A percentile compares a stretch with the other conserved stretches of the same genome.
phyloP scores from a whole-genome alignment of 1,140 invertebrate genomes.

The Nautilus pompilius region DNA sequence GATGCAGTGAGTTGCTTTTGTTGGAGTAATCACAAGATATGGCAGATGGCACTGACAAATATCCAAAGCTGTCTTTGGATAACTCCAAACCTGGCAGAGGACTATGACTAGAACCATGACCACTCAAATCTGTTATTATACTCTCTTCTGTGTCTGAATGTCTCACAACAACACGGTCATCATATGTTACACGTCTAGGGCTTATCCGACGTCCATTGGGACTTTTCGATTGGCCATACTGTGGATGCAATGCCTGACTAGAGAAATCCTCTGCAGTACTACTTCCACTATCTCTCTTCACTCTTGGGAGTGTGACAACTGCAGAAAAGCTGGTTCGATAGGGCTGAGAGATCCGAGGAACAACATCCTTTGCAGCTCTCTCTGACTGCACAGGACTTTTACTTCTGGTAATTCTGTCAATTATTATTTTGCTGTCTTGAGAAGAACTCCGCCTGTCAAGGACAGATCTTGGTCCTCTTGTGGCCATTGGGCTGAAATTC shows the following conservation, averaged over 20 bases:
- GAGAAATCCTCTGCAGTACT: slow-evolving; percentile 30
- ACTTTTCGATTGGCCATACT: slow-evolving; percentile 10
- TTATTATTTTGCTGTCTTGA: slow-evolving; percentile 6
- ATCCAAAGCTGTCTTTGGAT: neutral
- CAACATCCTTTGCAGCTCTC: slow-evolving; percentile 19
- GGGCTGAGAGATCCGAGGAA: slow-evolving; percentile 32
- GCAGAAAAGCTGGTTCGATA: slow-evolving; percentile 41
- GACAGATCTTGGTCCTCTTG: slow-evolving; percentile 27
- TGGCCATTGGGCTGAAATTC: too few relatives aligned
- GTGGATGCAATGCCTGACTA: slow-evolving; percentile 15
- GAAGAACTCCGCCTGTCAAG: slow-evolving; percentile 19
- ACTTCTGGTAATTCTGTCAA: slow-evolving; percentile 28
- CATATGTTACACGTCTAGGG: slow-evolving; percentile 37
- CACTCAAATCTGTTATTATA: slow-evolving; percentile 21
- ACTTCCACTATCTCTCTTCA: slow-evolving; percentile 9
- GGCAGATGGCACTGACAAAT: neutral
- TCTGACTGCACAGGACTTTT: slow-evolving; percentile 18
- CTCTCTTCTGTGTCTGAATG: slow-evolving; percentile 35
- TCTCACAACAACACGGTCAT: slow-evolving; percentile 31
- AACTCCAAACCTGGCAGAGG: neutral
- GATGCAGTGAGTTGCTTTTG: neutral
- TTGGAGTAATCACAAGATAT: neutral
- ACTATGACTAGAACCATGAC: neutral
- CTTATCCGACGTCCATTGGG: slow-evolving; percentile 17
- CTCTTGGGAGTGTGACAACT: slow-evolving; percentile 22